These are phyloP conservation scores for Tadarida brasiliensis DNA, from an alignment of 2,797 vertebrate species.

Conservation along the genomic window DNA sequence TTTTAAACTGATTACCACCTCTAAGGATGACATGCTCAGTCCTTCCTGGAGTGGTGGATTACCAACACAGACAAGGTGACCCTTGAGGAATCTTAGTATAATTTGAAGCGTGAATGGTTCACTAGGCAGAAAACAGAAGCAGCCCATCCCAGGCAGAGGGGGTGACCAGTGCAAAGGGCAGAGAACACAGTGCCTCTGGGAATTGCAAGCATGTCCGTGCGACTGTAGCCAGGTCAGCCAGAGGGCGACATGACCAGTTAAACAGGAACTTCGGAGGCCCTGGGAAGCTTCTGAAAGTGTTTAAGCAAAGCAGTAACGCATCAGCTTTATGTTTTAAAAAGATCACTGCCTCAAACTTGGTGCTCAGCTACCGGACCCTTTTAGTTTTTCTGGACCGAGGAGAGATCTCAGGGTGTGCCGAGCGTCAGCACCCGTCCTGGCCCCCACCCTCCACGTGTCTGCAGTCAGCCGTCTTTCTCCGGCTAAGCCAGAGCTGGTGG, in stretches of 20 bases:
- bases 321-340: slow-evolving; percentile 22
- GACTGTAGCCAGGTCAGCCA: slow-evolving; percentile 8
- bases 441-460: neutral
- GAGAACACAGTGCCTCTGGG: slow-evolving; percentile 77
- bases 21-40: neutral
- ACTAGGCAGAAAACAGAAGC: neutral
- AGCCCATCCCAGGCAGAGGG: neutral
- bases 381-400: neutral
- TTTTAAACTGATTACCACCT: too few relatives aligned
- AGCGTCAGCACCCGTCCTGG: neutral
- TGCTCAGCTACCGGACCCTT: neutral
- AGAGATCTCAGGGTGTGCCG: neutral
- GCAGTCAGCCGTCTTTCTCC: neutral
- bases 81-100: neutral
- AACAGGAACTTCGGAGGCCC: neutral
- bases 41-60: neutral
- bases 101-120: neutral
- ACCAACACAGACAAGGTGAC: neutral
- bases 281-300: slow-evolving; percentile 15
- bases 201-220: slow-evolving; percentile 65
- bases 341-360: neutral
- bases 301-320: neutral
- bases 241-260: neutral
- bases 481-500: neutral
- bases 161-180: neutral